phyloP scores from a whole-genome alignment of 1,140 invertebrate species.

The Zelostemma sp. region DNA sequence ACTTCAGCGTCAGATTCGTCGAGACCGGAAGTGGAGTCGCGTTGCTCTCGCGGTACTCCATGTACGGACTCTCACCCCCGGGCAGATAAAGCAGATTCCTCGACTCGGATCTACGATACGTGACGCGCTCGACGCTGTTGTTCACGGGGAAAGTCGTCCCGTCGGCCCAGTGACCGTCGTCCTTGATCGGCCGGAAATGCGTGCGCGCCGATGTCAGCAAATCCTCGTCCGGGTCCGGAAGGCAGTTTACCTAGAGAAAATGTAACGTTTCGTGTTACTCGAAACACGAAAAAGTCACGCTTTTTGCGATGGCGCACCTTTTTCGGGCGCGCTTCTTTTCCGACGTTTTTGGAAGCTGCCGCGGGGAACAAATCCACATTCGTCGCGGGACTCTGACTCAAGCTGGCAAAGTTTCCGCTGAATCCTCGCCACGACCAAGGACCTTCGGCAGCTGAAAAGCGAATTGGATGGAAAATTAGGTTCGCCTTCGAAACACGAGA shows the following conservation, averaged over 20 bases:
- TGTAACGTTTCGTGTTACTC: too few relatives aligned
- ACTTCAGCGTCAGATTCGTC: slow-evolving; percentile 70
- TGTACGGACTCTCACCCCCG: slow-evolving; percentile 70
- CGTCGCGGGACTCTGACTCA: slow-evolving; percentile 53
- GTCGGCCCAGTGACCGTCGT: slow-evolving; percentile 72
- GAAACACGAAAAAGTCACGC: too few relatives aligned
- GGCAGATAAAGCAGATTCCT: slow-evolving; percentile 64
- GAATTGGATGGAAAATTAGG: too few relatives aligned
- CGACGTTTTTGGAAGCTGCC: slow-evolving; percentile 53
- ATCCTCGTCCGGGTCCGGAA: slow-evolving; percentile 75
- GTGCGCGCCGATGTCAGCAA: slow-evolving; percentile 78
- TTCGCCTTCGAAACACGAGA: too few relatives aligned
- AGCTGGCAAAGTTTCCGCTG: slow-evolving; percentile 51
- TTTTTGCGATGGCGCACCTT: slow-evolving; percentile 21
- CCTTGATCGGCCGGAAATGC: slow-evolving; percentile 82
- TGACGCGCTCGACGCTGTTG: slow-evolving; percentile 74
- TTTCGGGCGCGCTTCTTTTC: slow-evolving; percentile 55
- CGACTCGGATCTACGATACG: slow-evolving; percentile 66
- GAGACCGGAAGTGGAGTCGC: slow-evolving; percentile 38
- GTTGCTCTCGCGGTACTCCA: slow-evolving; percentile 69
- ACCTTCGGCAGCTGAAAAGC: slow-evolving; percentile 52
- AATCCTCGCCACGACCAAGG: slow-evolving; percentile 63
- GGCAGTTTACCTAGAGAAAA: slow-evolving; percentile 45
- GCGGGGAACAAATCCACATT: slow-evolving; percentile 54
- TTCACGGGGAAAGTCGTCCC: slow-evolving; percentile 79